These are phyloP conservation scores for Coregonus clupeaformis DNA, from an alignment of 2,113 vertebrate genomes.

Conservation along the genomic window DNA sequence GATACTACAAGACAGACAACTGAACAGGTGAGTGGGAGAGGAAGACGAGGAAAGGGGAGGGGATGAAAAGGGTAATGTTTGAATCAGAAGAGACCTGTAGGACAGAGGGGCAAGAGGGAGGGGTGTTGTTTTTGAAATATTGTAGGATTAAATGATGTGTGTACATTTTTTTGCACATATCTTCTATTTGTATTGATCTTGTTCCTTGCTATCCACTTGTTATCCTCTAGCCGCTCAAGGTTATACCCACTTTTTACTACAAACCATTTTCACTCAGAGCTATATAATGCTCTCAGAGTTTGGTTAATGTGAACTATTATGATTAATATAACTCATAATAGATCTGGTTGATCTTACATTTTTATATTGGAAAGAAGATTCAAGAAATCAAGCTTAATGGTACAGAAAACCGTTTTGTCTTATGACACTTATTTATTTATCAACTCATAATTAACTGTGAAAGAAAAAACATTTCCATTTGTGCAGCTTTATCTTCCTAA, in stretches of 20 bases:
- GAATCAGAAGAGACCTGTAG: conserved; percentile 19
- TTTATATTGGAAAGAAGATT: neutral
- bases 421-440: neutral
- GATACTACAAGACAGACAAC: neutral
- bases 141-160: neutral
- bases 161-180: neutral
- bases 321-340: neutral
- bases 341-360: neutral
- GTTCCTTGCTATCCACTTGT: too few species aligned
- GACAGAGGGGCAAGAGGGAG: conserved; percentile 12
- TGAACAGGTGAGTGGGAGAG: conserved; percentile 12
- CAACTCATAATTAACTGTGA: neutral
- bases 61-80: conserved; percentile 3
- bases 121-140: too few species aligned
- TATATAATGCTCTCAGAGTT: too few species aligned
- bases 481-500: neutral
- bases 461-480: neutral
- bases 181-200: neutral
- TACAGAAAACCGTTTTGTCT: too few species aligned
- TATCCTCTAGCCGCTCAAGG: too few species aligned
- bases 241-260: too few species aligned
- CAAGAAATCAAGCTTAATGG: too few species aligned
- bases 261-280: neutral
- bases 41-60: conserved; percentile 11
- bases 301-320: too few species aligned